Conservation (phyloP, 2,888 invertebrate species). For the Camponotus fellah region DNA sequence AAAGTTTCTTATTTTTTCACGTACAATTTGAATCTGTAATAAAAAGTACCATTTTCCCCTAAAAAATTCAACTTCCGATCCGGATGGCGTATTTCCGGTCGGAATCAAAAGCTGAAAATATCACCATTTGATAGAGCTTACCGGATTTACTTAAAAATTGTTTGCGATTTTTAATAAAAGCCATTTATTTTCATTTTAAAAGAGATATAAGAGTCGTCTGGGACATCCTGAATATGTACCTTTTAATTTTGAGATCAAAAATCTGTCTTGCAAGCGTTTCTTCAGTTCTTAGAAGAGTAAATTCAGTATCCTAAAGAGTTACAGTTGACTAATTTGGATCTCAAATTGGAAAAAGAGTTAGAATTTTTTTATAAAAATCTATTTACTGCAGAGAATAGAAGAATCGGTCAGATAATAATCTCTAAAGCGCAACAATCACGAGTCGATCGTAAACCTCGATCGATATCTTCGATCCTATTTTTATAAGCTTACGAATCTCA, state of each 20-base stretch:
- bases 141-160: too few species aligned
- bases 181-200: too few species aligned
- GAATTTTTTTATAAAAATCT: constrained; percentile 66
- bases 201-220: too few species aligned
- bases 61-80: too few species aligned
- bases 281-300: constrained; percentile 6
- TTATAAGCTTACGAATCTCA: constrained; percentile 29
- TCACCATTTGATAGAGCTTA: too few species aligned
- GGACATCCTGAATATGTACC: too few species aligned
- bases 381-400: constrained; percentile 56
- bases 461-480: constrained; percentile 25
- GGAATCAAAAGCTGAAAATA: too few species aligned
- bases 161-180: too few species aligned
- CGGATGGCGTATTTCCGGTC: too few species aligned
- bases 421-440: constrained; percentile 59
- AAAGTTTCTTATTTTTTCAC: too few species aligned
- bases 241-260: neutral
- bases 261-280: neutral
- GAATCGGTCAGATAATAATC: constrained; percentile 56
- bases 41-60: too few species aligned
- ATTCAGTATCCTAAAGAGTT: constrained; percentile 21
- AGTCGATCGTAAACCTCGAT: constrained; percentile 34
- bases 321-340: neutral
- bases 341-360: neutral
- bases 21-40: too few species aligned